Base-by-base conservation (phyloP, 2,113 vertebrate species). In the Ochotona curzoniae region DNA sequence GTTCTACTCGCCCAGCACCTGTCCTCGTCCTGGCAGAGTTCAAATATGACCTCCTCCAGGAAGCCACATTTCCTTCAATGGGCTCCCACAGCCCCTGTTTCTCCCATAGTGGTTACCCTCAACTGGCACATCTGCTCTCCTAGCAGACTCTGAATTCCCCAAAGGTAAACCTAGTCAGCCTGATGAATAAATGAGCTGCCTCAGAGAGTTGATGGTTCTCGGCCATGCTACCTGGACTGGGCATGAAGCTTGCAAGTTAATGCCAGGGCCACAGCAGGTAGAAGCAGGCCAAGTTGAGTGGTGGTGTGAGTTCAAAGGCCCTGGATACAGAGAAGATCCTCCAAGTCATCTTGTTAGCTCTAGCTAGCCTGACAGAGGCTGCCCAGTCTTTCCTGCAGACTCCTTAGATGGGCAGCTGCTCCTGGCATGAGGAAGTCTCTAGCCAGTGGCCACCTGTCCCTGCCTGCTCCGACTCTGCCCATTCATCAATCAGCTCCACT, bases 141-240 rank as follows among this genome's bases (percentile, higher is more conserved):
- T 57, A 49, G 70, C 49, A n/a, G 44, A 6, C 44, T 80, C 17
- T 75, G 89, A 88, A 30, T 6, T 49, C 73, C 73, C 85, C 49
- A 10, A 32, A 21, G 60, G 57, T 35, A 61, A 64, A 9, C 15
- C 82, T 38, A 32, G 13, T 63, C 47, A 61, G 44, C 66, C 80
- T 93, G 86, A 35, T 30, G 35, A 83, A 28, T 74, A 49, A 76
- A 32, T n/a, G 35, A 69, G 21, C 9, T 17, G 57, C 25, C 44
- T 54, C 25, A 54, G 32, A 69, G 47, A 70, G 17, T 35, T 14
- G 28, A 63, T 12, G 9, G 28, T 26, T 74, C 60, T 78, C 51
- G 25, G 69, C 4, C 17, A 9, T 3, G 67, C 47, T 26, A 5
- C 1, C 0, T 18, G 21, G n/a, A 70, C 6, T 1, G 7, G n/a